These are phyloP conservation scores for Kuschelorhynchus macadamiae DNA, from an alignment of 2,888 invertebrate genomes.

Conservation along the genomic window DNA sequence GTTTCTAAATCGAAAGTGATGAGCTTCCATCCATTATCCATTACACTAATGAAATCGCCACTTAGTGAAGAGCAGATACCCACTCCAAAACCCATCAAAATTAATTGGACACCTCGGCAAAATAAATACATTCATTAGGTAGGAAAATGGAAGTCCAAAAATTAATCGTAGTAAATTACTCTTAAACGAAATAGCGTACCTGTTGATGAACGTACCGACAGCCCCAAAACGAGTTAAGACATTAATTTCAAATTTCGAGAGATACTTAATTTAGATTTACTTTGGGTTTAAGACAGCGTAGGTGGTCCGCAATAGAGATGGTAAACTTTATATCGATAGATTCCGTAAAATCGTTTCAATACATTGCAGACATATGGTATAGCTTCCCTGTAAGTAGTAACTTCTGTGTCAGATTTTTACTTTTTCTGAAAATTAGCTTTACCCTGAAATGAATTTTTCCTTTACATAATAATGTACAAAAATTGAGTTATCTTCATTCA, in stretches of 20 bases:
- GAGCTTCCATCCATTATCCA: conserved; percentile 14
- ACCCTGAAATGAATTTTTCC: too few species aligned
- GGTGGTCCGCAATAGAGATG: conserved; percentile 59
- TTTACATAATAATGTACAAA: too few species aligned
- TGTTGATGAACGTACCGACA: conserved; percentile 47
- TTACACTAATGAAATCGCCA: conserved; percentile 39
- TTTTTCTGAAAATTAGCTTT: too few species aligned
- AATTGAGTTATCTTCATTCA: too few species aligned
- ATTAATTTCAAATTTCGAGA: conserved; percentile 59
- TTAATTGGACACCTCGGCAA: conserved; percentile 43
- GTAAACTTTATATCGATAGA: conserved; percentile 4
- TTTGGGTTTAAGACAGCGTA: conserved; percentile 59
- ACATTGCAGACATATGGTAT: too few species aligned
- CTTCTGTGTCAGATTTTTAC: too few species aligned
- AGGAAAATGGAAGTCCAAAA: conserved; percentile 46
- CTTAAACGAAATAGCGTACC: conserved; percentile 44
- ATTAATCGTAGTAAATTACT: conserved; percentile 46
- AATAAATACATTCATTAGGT: conserved; percentile 50
- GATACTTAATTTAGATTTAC: conserved; percentile 59
- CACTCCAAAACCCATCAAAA: conserved; percentile 37
- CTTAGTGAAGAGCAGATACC: conserved; percentile 26
- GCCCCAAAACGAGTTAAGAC: conserved; percentile 57
- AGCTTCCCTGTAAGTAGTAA: too few species aligned
- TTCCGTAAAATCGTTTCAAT: too few species aligned
- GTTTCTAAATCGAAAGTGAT: background rate